Conservation (phyloP, 2,113 vertebrate genomes). For the Noctilio leporinus region DNA sequence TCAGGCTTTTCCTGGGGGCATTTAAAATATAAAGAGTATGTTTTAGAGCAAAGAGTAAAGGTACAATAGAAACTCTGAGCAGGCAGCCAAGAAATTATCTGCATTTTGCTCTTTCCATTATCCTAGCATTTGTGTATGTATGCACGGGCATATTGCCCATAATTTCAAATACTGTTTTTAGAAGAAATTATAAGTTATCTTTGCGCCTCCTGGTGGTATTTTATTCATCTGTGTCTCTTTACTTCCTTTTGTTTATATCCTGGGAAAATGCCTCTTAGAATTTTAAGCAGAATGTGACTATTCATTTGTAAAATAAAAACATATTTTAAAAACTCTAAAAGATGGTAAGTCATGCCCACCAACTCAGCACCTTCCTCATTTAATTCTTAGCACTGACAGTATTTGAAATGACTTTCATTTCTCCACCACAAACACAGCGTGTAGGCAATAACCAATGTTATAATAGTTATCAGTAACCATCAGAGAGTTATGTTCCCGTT, state of each 20-base stretch:
- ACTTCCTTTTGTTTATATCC: not conserved
- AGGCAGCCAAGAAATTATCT: not conserved
- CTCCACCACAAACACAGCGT: not conserved
- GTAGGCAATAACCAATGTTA: not conserved
- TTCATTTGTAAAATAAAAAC: not conserved
- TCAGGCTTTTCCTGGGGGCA: not conserved
- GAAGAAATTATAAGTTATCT: not conserved
- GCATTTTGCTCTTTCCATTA: not conserved
- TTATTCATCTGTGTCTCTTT: not conserved
- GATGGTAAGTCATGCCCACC: accelerated
- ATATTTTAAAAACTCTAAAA: not conserved
- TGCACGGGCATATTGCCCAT: not conserved
- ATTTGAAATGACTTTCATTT: constrained; percentile 1
- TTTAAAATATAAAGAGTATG: not conserved
- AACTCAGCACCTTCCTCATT: not conserved
- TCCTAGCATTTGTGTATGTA: not conserved
- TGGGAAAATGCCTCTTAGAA: not conserved
- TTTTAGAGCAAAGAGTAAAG: not conserved
- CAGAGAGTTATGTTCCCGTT: not conserved
- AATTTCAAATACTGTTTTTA: not conserved
- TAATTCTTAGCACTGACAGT: not conserved
- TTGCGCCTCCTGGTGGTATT: not conserved
- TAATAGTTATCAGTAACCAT: not conserved
- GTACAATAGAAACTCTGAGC: not conserved
- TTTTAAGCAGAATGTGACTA: not conserved